phyloP scores from a whole-genome alignment of 2,888 invertebrate genomes.

The Portevinia maculata region DNA sequence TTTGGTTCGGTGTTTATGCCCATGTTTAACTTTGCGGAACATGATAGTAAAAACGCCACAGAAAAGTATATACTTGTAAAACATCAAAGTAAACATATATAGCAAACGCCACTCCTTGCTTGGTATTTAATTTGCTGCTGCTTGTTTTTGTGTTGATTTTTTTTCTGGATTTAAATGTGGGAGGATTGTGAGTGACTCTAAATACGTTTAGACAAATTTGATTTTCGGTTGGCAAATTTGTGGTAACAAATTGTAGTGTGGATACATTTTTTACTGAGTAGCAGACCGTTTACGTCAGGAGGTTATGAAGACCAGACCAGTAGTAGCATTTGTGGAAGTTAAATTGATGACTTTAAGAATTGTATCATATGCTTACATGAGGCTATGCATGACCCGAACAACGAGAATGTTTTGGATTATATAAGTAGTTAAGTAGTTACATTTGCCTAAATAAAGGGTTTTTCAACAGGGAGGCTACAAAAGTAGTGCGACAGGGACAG shows the following conservation, averaged over 20 bases:
- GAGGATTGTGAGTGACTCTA: conserved; percentile 32
- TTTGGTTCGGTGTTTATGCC: conserved; percentile 54
- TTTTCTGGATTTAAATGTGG: conserved; percentile 27
- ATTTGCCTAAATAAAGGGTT: too few species aligned
- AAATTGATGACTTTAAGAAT: background rate
- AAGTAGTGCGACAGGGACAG: too few species aligned
- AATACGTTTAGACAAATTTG: conserved; percentile 38
- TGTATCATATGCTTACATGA: background rate
- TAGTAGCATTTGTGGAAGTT: background rate
- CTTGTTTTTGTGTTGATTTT: conserved; percentile 15
- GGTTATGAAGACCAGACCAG: background rate
- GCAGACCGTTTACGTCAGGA: background rate
- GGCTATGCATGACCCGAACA: background rate
- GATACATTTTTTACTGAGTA: background rate
- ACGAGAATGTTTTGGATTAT: too few species aligned
- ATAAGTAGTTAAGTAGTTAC: too few species aligned
- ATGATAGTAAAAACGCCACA: conserved; percentile 68
- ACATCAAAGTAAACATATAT: conserved; percentile 67
- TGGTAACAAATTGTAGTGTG: conserved; percentile 50
- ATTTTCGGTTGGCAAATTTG: conserved; percentile 46
- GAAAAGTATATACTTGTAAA: conserved; percentile 69
- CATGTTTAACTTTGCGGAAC: conserved; percentile 70
- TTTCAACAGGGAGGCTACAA: too few species aligned
- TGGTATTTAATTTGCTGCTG: conserved; percentile 40
- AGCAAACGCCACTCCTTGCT: conserved; percentile 46